Evolutionary conservation across 2,113 vertebrate genomes (phyloP).

Genomic region (Cygnus buccinator): DNA sequence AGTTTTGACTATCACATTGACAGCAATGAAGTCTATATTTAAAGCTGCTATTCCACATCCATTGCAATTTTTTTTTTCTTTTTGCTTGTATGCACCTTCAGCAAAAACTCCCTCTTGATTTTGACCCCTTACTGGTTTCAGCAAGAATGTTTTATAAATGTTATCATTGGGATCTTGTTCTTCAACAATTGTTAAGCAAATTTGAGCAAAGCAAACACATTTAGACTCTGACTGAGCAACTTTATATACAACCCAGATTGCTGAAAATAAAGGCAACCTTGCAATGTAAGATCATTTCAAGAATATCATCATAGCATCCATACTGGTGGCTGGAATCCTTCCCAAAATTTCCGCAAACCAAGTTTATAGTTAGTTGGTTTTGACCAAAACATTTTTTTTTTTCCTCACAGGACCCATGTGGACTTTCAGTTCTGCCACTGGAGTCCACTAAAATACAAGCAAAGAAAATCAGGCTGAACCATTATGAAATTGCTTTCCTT

Average conservation of each 20-base stretch:
- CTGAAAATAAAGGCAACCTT: background rate
- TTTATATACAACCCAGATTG: background rate
- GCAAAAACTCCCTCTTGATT: background rate
- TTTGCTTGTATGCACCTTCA: background rate
- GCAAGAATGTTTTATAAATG: background rate
- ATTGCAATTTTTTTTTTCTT: background rate
- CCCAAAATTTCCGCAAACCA: background rate
- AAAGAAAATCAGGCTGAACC: background rate
- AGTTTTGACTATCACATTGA: background rate
- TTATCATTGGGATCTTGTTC: background rate
- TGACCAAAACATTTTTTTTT: background rate
- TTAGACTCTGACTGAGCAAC: background rate
- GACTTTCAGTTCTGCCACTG: background rate
- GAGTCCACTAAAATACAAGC: background rate
- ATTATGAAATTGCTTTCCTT: background rate
- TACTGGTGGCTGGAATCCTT: background rate
- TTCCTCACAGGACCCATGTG: background rate
- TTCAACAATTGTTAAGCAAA: background rate
- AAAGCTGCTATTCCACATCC: background rate
- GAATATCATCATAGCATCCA: too few relatives aligned
- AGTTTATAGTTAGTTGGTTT: background rate
- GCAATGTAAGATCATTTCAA: background rate
- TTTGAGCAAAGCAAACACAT: background rate
- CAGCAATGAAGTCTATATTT: background rate
- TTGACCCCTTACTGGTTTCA: background rate